Conservation (phyloP, 2,888 invertebrate genomes). For the Parnassius glacialis region DNA sequence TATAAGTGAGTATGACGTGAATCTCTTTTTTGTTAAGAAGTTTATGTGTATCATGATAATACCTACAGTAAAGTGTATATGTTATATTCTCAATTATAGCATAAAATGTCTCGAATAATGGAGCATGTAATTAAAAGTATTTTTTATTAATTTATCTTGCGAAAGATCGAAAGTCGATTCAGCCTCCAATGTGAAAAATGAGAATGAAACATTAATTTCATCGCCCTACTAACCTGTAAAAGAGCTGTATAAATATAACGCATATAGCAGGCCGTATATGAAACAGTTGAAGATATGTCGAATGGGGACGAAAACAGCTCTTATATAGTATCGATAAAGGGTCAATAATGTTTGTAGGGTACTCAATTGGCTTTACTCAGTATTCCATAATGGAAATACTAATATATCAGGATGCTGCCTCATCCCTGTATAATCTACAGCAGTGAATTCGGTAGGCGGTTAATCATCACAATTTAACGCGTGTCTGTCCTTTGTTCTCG, state of each 20-base stretch:
- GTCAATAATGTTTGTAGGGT: constrained; percentile 12
- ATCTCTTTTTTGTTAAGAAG: no score
- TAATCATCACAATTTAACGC: constrained; percentile 14
- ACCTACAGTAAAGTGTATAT: no score
- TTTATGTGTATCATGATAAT: no score
- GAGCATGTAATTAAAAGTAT: no score
- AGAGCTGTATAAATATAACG: constrained; percentile 7
- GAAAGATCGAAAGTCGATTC: constrained; percentile 3
- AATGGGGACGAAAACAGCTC: constrained; percentile 6
- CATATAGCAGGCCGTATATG: not conserved
- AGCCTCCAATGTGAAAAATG: constrained; percentile 3
- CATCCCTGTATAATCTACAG: constrained; percentile 15
- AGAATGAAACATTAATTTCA: constrained; percentile 13
- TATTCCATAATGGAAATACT: constrained; percentile 17
- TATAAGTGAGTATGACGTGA: no score
- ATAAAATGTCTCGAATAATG: no score
- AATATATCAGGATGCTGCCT: constrained; percentile 8
- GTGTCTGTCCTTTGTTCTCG: constrained; percentile 32
- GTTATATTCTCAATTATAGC: no score
- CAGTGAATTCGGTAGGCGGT: constrained; percentile 16
- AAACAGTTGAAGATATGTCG: constrained; percentile 4
- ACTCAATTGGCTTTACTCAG: constrained; percentile 6
- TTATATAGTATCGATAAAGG: constrained; percentile 9
- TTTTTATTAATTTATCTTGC: not conserved
- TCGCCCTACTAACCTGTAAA: constrained; percentile 22